Evolutionary conservation across 1,140 invertebrate genomes (phyloP), one percentile per base, ranked within the genome.

Genomic region (Pollicipes pollicipes): DNA sequence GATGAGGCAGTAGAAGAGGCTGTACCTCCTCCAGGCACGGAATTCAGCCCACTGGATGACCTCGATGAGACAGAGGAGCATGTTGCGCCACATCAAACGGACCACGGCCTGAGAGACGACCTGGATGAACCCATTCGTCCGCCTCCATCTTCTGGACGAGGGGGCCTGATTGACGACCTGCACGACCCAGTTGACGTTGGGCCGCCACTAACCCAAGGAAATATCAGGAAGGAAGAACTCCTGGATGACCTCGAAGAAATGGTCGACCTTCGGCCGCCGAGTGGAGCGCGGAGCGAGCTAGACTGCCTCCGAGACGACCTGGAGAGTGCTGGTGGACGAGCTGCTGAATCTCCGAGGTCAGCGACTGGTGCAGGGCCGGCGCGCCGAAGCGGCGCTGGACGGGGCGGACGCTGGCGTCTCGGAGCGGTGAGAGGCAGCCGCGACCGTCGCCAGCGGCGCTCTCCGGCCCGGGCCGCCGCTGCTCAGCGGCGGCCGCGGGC

Each of bases 211-310:
- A 21, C 45, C 13, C 45, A 21, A 58, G 13, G 45, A 58, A n/a
- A n/a, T n/a, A n/a, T n/a, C n/a, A n/a, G n/a, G n/a, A n/a, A n/a
- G n/a, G n/a, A n/a, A n/a, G n/a, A n/a, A n/a, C n/a, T n/a, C 45
- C 21, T 58, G 21, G 45, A 10, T 10, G 45, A 58, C 21, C 45
- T 21, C 45, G 45, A 58, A 3, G 45, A 17, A 2, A 24, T 3
- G 8, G 45, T 3, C 24, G 13, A 58, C 2, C 13, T 21, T 10
- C 24, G 13, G 2, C 45, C 45, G 13, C 45, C 8, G 45, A 58
- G 45, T 10, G 21, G 45, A 10, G 21, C 45, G 13, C 13, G 45
- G 13, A 58, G 45, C 17, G 21, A 58, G 80, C 45, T 58, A 2
- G 45, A 58, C 45, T 21, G 24, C 24, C 45, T 58, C 21, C 24